These are phyloP conservation scores for Cotesia chilonis DNA, from an alignment of 1,140 invertebrate species.

Conservation along the genomic window DNA sequence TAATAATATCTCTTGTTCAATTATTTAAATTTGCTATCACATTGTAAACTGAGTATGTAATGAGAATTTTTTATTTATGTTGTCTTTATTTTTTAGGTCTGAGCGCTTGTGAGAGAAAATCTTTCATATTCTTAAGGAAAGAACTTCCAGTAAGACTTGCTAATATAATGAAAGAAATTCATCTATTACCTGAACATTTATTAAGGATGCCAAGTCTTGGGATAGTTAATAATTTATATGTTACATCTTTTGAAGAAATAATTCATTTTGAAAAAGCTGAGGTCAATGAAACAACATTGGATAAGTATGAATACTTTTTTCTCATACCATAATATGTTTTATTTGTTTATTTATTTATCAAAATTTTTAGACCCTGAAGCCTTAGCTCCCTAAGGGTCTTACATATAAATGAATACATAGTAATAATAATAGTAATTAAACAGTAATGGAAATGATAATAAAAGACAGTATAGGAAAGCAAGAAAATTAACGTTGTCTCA, in stretches of 20 bases:
- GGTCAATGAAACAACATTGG: conserved; percentile 70
- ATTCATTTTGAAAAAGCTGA: conserved; percentile 88
- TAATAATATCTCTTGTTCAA: background rate
- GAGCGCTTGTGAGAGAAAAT: conserved; percentile 89
- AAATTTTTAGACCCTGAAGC: no score
- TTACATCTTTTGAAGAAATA: conserved; percentile 91
- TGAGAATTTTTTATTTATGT: conserved; percentile 24
- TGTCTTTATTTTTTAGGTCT: conserved; percentile 70
- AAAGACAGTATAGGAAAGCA: no score
- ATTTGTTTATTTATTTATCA: conserved; percentile 12
- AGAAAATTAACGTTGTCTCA: no score
- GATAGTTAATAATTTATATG: conserved; percentile 90
- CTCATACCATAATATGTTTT: conserved; percentile 5
- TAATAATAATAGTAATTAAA: no score
- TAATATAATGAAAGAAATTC: conserved; percentile 99
- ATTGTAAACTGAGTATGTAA: conserved; percentile 24
- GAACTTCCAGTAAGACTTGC: conserved; percentile 94
- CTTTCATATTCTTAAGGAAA: conserved; percentile 92
- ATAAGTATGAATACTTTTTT: conserved; percentile 67
- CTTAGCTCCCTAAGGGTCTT: no score
- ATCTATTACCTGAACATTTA: conserved; percentile 88
- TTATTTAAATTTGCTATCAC: background rate
- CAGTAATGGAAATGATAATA: no score
- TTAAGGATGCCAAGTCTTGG: conserved; percentile 88
- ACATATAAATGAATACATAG: no score